These are phyloP conservation scores for Catocala fraxini DNA, from an alignment of 2,888 invertebrate species.

Conservation along the genomic window DNA sequence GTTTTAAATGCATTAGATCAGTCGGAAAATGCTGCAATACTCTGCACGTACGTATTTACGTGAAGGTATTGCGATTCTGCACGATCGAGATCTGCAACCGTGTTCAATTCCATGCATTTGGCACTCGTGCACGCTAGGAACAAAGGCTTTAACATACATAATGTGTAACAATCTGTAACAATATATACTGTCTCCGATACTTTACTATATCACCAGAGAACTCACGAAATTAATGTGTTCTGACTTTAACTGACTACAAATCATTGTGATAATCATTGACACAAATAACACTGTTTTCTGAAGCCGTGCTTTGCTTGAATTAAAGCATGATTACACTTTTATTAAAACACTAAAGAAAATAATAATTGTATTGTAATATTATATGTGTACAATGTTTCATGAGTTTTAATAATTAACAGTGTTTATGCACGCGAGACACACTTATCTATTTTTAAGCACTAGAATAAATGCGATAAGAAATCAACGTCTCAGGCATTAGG, in stretches of 20 bases:
- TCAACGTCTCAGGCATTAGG: slow-evolving; percentile 13
- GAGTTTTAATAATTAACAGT: slow-evolving; percentile 16
- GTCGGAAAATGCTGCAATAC: slow-evolving; percentile 33
- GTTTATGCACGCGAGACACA: slow-evolving; percentile 21
- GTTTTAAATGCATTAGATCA: slow-evolving; percentile 40
- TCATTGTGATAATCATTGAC: slow-evolving; percentile 39
- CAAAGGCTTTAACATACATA: slow-evolving; percentile 41
- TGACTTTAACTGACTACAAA: slow-evolving; percentile 35
- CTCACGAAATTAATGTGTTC: slow-evolving; percentile 37
- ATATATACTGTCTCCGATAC: slow-evolving; percentile 46
- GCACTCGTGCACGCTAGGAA: slow-evolving; percentile 75
- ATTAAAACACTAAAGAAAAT: slow-evolving; percentile 21
- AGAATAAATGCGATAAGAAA: slow-evolving; percentile 9
- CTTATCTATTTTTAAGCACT: slow-evolving; percentile 22
- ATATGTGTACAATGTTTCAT: slow-evolving; percentile 20
- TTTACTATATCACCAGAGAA: slow-evolving; percentile 48
- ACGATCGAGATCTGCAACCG: slow-evolving; percentile 46
- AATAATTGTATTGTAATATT: slow-evolving; percentile 14
- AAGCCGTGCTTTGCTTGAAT: slow-evolving; percentile 57
- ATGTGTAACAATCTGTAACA: slow-evolving; percentile 26
- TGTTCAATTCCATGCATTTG: slow-evolving; percentile 56
- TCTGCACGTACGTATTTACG: slow-evolving; percentile 11
- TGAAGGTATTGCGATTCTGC: slow-evolving; percentile 45
- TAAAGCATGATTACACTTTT: slow-evolving; percentile 56
- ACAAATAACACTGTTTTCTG: slow-evolving; percentile 30